A percentile compares a stretch with the other conserved stretches of the same genome.
Conservation (phyloP, 2,113 vertebrate genomes). For the Otocyon megalotis region DNA sequence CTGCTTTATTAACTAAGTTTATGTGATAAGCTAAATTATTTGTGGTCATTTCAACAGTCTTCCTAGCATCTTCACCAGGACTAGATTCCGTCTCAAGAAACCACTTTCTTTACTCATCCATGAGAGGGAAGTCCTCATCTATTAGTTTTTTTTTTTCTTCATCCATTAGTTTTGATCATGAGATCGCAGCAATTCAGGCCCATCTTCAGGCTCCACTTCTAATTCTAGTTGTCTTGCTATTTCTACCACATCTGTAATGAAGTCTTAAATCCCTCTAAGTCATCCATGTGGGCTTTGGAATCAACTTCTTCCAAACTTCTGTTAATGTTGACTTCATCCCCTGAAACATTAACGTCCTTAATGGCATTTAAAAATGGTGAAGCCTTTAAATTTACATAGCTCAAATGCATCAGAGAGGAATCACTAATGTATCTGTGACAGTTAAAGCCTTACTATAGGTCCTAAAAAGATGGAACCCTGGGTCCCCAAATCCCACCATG, state of each 20-base stretch:
- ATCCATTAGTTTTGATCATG: background rate
- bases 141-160: background rate
- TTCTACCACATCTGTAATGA: background rate
- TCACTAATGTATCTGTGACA: background rate
- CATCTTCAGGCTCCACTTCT: background rate
- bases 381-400: background rate
- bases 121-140: background rate
- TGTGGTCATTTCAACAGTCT: background rate
- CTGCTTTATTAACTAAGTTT: background rate
- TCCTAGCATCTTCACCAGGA: background rate
- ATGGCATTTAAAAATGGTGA: background rate
- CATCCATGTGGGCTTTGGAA: background rate
- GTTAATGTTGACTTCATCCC: background rate
- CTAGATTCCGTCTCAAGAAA: background rate
- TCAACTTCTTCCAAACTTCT: background rate
- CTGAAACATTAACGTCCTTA: background rate
- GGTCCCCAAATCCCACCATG: background rate
- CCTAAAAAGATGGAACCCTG: background rate
- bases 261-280: background rate
- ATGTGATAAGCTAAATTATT: background rate
- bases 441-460: background rate
- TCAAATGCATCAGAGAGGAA: background rate
- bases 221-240: background rate
- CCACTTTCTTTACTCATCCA: background rate
- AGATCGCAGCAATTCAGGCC: background rate